Conservation (phyloP, 2,113 vertebrate genomes). For the Embiotoca jacksoni region DNA sequence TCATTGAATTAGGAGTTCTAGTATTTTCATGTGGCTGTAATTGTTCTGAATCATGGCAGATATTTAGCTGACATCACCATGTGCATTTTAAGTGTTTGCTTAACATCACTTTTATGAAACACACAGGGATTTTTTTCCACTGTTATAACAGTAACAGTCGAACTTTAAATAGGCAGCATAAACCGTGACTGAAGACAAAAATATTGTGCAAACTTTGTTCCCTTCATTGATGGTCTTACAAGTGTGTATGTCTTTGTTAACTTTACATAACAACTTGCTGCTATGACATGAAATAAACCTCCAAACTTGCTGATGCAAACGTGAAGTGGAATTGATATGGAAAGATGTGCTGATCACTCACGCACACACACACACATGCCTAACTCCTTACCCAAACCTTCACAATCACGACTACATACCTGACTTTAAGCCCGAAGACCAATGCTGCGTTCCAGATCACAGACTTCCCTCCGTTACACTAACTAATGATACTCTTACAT, state of each 20-base stretch:
- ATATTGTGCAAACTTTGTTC: conserved; percentile 76
- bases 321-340: conserved; percentile 73
- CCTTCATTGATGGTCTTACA: conserved; percentile 74
- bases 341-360: conserved; percentile 20
- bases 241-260: conserved; percentile 79
- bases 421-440: too few species aligned
- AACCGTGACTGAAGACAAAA: conserved; percentile 66
- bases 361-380: conserved; percentile 15
- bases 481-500: too few species aligned
- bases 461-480: too few species aligned
- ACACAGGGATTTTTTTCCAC: conserved; percentile 49
- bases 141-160: conserved; percentile 55
- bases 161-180: conserved; percentile 62
- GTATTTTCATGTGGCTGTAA: conserved; percentile 73
- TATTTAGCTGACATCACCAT: conserved; percentile 65
- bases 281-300: conserved; percentile 83
- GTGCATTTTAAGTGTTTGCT: conserved; percentile 64
- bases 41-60: conserved; percentile 65
- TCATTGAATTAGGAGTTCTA: conserved; percentile 63
- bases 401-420: too few species aligned
- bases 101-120: conserved; percentile 69
- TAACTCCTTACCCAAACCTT: too few species aligned
- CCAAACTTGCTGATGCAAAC: conserved; percentile 79
- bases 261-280: conserved; percentile 80
- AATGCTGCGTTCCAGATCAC: too few species aligned